phyloP scores from a whole-genome alignment of 2,888 invertebrate genomes.

The Bruchidius siliquastri region DNA sequence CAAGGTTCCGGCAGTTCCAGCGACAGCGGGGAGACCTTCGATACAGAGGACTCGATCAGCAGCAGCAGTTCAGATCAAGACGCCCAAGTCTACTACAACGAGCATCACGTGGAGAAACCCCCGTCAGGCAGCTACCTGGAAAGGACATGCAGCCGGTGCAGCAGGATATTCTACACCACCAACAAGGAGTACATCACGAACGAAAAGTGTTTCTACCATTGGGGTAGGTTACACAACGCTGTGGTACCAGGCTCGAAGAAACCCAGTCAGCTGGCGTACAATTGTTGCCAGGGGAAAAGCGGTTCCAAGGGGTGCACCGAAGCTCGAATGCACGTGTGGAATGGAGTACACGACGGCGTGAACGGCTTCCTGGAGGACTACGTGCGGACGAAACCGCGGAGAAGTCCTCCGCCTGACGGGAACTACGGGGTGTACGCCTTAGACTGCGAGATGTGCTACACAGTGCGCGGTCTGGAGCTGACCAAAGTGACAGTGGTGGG shows the following conservation, averaged over 20 bases:
- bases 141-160: conserved; percentile 24
- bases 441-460: conserved; percentile 98
- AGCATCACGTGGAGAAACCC: conserved; percentile 6
- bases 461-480: conserved; percentile 78
- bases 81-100: neutral
- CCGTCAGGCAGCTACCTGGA: conserved; percentile 8
- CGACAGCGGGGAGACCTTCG: conserved; percentile 32
- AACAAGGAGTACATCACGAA: conserved; percentile 58
- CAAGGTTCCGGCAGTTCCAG: conserved; percentile 50
- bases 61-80: conserved; percentile 40
- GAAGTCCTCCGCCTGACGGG: conserved; percentile 57
- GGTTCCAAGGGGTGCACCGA: conserved; percentile 60
- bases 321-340: conserved; percentile 72
- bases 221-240: conserved; percentile 67
- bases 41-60: conserved; percentile 52
- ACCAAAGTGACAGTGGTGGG: conserved; percentile 82
- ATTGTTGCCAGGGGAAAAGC: conserved; percentile 59
- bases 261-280: conserved; percentile 44
- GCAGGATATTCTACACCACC: conserved; percentile 23
- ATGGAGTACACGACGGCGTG: conserved; percentile 56
- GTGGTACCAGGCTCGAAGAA: conserved; percentile 6
- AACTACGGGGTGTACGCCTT: conserved; percentile 67
- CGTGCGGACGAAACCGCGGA: conserved; percentile 17
- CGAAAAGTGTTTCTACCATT: conserved; percentile 82
- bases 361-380: conserved; percentile 62